Conservation (phyloP, 1,140 invertebrate species). For the Lutraria rhynchaena region DNA sequence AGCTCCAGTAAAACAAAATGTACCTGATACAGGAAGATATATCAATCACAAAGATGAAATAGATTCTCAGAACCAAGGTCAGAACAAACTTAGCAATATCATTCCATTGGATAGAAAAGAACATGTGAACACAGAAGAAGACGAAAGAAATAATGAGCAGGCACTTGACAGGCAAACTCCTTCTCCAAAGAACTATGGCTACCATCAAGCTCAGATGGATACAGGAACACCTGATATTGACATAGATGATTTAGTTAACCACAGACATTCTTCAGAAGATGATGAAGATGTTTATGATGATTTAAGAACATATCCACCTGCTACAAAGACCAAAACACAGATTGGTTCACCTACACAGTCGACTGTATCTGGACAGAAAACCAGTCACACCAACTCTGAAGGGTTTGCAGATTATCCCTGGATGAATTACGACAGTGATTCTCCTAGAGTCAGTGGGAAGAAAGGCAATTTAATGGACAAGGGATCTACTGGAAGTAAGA, state of each 20-base stretch:
- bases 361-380: slow-evolving; percentile 44
- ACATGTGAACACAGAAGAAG: no score
- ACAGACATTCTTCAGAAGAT: slow-evolving; percentile 32
- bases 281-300: neutral
- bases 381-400: slow-evolving; percentile 31
- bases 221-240: neutral
- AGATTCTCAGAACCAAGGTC: no score
- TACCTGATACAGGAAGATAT: no score
- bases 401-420: slow-evolving; percentile 41
- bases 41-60: no score
- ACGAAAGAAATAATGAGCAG: no score
- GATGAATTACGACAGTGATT: slow-evolving; percentile 44
- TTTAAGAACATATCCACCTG: slow-evolving; percentile 33
- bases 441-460: slow-evolving; percentile 50
- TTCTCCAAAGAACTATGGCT: neutral
- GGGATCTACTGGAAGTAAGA: neutral
- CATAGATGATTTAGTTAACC: neutral
- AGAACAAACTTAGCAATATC: no score
- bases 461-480: slow-evolving; percentile 10
- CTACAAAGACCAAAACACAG: slow-evolving; percentile 47
- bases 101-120: no score
- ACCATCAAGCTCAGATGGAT: neutral
- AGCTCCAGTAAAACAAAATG: neutral
- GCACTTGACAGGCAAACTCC: no score
- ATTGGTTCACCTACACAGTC: slow-evolving; percentile 47